phyloP scores from a whole-genome alignment of 2,113 vertebrate species.

The Phylloscopus whistleri region DNA sequence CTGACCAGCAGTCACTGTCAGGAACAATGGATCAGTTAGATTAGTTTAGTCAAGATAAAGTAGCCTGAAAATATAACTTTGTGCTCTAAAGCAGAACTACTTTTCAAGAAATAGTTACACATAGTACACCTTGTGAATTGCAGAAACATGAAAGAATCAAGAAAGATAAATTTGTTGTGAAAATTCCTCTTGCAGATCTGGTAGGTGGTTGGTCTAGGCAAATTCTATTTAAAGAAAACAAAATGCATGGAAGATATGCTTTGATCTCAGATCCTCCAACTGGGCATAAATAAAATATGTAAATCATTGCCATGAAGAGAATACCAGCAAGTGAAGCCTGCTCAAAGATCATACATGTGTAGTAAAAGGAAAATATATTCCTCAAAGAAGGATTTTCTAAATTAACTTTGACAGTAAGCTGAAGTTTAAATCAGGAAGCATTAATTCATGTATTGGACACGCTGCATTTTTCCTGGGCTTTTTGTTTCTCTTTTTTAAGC shows the following conservation, averaged over 20 bases:
- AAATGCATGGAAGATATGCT: not conserved
- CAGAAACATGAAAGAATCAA: not conserved
- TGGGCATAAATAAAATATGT: not conserved
- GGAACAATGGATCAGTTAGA: not conserved
- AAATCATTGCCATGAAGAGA: not conserved
- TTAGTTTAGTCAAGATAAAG: not conserved
- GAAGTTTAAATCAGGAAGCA: not conserved
- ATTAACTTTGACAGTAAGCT: constrained; percentile 8
- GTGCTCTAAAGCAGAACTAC: not conserved
- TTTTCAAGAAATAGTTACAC: not conserved
- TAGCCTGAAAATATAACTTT: not conserved
- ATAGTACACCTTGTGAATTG: not conserved
- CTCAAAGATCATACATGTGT: not conserved
- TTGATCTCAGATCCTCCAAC: not conserved
- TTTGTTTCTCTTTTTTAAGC: not conserved
- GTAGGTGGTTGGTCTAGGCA: not conserved
- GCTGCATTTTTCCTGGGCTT: not conserved
- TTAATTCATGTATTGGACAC: not conserved
- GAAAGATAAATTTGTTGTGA: not conserved
- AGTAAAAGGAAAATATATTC: constrained; percentile 16
- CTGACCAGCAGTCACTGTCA: not conserved
- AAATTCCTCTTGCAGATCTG: not conserved
- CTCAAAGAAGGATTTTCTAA: constrained; percentile 24
- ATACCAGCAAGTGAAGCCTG: not conserved
- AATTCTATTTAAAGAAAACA: not conserved